Percentiles rank a stretch among this genome's conserved stretches.
phyloP scores from a whole-genome alignment of 2,888 invertebrate genomes.

The Aricia artaxerxes region DNA sequence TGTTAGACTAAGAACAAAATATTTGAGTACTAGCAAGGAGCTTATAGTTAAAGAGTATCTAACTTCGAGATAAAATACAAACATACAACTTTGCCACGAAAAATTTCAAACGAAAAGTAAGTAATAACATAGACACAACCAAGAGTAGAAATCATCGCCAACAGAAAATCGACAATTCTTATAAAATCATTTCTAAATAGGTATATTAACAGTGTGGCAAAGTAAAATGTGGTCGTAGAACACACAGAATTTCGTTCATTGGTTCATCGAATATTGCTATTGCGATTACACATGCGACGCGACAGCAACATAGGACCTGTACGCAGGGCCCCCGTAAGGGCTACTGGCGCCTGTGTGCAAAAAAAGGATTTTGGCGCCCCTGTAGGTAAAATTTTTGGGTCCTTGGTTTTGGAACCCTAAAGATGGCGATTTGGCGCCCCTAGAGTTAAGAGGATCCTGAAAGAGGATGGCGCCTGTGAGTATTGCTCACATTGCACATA shows the following conservation, averaged over 20 bases:
- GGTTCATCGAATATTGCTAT: not conserved
- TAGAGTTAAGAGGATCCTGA: no score
- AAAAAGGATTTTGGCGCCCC: no score
- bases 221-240: not conserved
- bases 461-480: no score
- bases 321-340: no score
- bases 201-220: not conserved
- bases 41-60: constrained; percentile 43
- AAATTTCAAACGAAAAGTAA: not conserved
- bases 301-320: no score
- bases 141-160: not conserved
- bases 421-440: no score
- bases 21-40: constrained; percentile 49
- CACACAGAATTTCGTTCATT: not conserved
- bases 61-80: not conserved
- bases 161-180: not conserved
- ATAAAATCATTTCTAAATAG: not conserved
- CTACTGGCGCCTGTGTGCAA: no score
- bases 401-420: no score
- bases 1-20: not conserved
- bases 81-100: constrained; percentile 11
- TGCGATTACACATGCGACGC: no score
- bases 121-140: not conserved
- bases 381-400: no score
- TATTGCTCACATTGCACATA: no score